A percentile compares a stretch with the other conserved stretches of the same genome.
Evolutionary conservation across 1,140 invertebrate species (phyloP).

Genomic region (Capitella teleta): DNA sequence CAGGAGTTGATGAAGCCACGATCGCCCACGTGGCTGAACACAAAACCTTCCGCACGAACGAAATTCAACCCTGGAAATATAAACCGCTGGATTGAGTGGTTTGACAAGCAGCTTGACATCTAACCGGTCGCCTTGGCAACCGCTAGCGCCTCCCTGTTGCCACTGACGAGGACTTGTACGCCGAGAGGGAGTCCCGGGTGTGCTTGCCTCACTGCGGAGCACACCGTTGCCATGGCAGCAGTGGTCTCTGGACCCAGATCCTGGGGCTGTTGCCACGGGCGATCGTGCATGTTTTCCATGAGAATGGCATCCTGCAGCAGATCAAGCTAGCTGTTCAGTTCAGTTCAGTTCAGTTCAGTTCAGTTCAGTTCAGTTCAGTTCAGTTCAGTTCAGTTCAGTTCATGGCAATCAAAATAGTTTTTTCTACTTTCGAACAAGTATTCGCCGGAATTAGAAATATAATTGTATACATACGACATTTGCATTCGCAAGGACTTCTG

Average conservation of each 20-base stretch:
- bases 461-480: too few species aligned
- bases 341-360: conserved; percentile 8
- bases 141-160: conserved; percentile 67
- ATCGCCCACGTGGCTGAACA: conserved; percentile 71
- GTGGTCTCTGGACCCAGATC: conserved; percentile 57
- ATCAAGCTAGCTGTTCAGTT: conserved; percentile 2
- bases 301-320: conserved; percentile 58
- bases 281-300: conserved; percentile 78
- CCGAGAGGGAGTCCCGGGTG: conserved; percentile 34
- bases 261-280: conserved; percentile 57
- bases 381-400: conserved; percentile 7
- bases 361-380: conserved; percentile 7
- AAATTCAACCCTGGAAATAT: conserved; percentile 52
- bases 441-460: too few species aligned
- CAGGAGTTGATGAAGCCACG: conserved; percentile 68
- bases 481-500: too few species aligned
- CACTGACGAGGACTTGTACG: conserved; percentile 66
- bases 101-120: too few species aligned
- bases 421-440: neutral
- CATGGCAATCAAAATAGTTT: neutral
- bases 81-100: too few species aligned
- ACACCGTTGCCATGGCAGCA: conserved; percentile 53
- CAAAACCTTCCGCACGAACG: conserved; percentile 67
- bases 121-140: conserved; percentile 89
- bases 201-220: conserved; percentile 21